phyloP scores from a whole-genome alignment of 2,113 vertebrate species.

The Pomatorhinus ruficollis region DNA sequence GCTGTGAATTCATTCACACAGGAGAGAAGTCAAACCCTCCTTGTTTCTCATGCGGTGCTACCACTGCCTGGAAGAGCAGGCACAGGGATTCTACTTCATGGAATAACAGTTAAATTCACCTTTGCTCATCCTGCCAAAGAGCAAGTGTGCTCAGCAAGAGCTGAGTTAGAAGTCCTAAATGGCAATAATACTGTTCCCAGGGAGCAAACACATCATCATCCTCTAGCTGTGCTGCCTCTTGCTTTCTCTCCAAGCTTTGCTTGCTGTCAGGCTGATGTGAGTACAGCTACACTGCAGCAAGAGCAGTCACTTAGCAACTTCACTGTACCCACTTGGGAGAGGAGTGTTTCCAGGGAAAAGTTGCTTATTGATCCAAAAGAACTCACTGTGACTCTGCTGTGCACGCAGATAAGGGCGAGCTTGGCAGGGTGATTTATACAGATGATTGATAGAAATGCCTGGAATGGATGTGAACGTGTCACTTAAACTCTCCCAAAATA shows the following conservation, averaged over 20 bases:
- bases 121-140: not conserved
- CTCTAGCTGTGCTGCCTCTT: not conserved
- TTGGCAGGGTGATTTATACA: not conserved
- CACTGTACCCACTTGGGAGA: not conserved
- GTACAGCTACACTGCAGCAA: not conserved
- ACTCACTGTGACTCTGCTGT: not conserved
- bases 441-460: not conserved
- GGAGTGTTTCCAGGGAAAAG: not conserved
- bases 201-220: not conserved
- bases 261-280: not conserved
- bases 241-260: not conserved
- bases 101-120: not conserved
- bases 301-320: not conserved
- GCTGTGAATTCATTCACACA: not conserved
- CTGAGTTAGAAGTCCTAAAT: not conserved
- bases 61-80: not conserved
- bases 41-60: not conserved
- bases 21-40: not conserved
- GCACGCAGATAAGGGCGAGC: not conserved
- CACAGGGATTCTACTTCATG: not conserved
- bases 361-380: constrained; percentile 27
- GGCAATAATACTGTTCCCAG: not conserved
- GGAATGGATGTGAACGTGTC: not conserved
- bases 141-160: not conserved
- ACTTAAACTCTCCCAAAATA: not conserved